Base-by-base conservation (phyloP, 2,888 invertebrate species). In the Stenodera caucasica region DNA sequence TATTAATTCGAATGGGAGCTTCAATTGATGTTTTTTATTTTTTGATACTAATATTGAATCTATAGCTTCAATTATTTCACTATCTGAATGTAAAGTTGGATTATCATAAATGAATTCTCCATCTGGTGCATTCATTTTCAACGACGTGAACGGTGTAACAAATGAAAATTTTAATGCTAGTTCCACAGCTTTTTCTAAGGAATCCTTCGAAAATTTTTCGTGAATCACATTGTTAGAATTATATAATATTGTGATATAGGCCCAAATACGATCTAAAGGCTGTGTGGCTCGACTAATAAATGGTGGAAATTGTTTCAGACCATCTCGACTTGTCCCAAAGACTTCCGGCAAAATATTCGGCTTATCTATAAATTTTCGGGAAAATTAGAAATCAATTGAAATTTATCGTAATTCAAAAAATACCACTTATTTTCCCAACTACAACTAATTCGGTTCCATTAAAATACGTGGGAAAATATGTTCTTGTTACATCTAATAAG, bases 111-210 rank as follows among this genome's bases (percentile, higher is more conserved):
- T 37, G 7, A 3, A 8, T 37, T 2, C 15, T 8, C 8, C 81
- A 72, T 85, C 84, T 0, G 88, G 87, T 69, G 88, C 87, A 12
- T 87, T 86, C 2, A 89, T 88, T 26, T 89, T 86, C 66, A 89
- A 78, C 0, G 89, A 89, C 3, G 87, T 89, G 51, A 89, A 80
- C 6, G 87, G 84, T 0, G 89, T 89, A n/a, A 90, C 89, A 74
- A 90, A 88, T 6, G 75, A 74, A 61, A 75, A 76, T 59, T 85
- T 83, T 32, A 88, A 76, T 1, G 87, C 86, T 29, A 88, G 75
- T 15, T 80, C 78, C 4, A 87, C 78, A 0, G 86, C 86, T 67
- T 80, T 82, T 69, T 84, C 81, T 65, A 83, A 82, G n/a, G 14
- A 14, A 14, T 14, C 6, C 4, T 35, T 14, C 7, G 35, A 35